Base-by-base conservation (phyloP, 1,140 invertebrate genomes). In the Oryctes rhinoceros region DNA sequence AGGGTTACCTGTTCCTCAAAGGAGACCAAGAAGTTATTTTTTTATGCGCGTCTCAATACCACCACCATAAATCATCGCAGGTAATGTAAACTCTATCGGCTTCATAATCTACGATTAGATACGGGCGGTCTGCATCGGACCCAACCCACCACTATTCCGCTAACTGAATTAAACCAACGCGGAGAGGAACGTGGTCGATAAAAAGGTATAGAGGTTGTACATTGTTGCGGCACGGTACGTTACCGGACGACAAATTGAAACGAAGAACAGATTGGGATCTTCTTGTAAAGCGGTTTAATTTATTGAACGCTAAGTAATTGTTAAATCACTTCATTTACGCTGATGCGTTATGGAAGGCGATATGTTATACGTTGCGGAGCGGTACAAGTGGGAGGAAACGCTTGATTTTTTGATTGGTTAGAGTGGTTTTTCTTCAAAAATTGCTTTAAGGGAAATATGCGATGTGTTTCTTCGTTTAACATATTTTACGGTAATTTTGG, bases 81-180 rank as follows among this genome's bases (percentile, higher is more conserved):
- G 53, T 59, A 59, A 59, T 18, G 53, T 59, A 59, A 59, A n/a
- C 15, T 59, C 53, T 18, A 59, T 59, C 53, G 15, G 6, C 18
- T 59, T 59, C 18, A 59, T 59, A 59, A 59, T 59, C 53, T 59
- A 59, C 53, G 53, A 59, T 59, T 59, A 59, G 53, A 59, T 59
- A 59, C 18, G 53, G 53, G 53, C 53, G 53, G 53, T 59, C 53
- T 59, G 15, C n/a, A 18, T 15, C 18, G 39, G 39, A 59, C 53
- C 53, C 13, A 59, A 15, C 53, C 53, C 13, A 15, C 53, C 13
- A 15, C 18, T 59, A n/a, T 59, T 18, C 53, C n/a, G 53, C 18
- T 59, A 59, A 59, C 53, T 59, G 53, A 59, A 59, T 59, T 59
- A 59, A 44, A 59, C 53, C 6, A 15, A 59, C 53, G 53, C 13